A percentile compares a stretch with the other conserved stretches of the same genome.
Conservation (phyloP, 2,888 invertebrate genomes). For the Fragum whitleyi region DNA sequence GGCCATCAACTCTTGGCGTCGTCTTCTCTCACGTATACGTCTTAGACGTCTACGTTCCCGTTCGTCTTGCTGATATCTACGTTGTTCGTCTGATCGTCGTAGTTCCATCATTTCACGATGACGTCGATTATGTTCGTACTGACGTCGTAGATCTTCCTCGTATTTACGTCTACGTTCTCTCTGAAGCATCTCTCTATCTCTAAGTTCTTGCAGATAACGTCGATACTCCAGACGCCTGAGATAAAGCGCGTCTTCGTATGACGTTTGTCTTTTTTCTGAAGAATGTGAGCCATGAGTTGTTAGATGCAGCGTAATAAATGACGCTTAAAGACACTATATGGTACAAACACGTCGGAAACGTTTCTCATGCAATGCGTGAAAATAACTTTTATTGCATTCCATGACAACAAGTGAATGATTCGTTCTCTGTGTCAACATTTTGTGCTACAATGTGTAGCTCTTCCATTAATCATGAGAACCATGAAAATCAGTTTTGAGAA, state of each 20-base stretch:
- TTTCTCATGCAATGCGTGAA: background rate
- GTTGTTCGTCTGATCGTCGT: slow-evolving; percentile 11
- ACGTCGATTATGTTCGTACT: slow-evolving; percentile 31
- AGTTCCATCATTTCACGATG: slow-evolving; percentile 38
- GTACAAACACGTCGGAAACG: slow-evolving; percentile 11
- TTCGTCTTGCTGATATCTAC: background rate
- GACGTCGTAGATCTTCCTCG: slow-evolving; percentile 51
- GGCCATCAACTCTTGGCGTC: slow-evolving; percentile 42
- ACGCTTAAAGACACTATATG: background rate
- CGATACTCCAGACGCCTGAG: slow-evolving; percentile 51
- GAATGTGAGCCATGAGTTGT: background rate
- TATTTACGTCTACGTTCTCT: slow-evolving; percentile 41
- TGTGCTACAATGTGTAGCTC: too few relatives aligned
- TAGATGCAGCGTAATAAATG: background rate
- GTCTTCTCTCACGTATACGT: slow-evolving; percentile 30
- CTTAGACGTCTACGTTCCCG: slow-evolving; percentile 40
- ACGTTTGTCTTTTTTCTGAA: slow-evolving; percentile 61
- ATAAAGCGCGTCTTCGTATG: slow-evolving; percentile 45
- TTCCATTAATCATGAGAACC: too few relatives aligned
- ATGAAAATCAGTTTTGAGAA: too few relatives aligned
- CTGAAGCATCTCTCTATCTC: slow-evolving; percentile 32
- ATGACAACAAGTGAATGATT: background rate
- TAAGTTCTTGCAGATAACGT: slow-evolving; percentile 46
- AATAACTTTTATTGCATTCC: slow-evolving; percentile 13
- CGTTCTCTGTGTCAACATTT: background rate